phyloP scores from a whole-genome alignment of 2,888 invertebrate species.

The Tineola bisselliella region DNA sequence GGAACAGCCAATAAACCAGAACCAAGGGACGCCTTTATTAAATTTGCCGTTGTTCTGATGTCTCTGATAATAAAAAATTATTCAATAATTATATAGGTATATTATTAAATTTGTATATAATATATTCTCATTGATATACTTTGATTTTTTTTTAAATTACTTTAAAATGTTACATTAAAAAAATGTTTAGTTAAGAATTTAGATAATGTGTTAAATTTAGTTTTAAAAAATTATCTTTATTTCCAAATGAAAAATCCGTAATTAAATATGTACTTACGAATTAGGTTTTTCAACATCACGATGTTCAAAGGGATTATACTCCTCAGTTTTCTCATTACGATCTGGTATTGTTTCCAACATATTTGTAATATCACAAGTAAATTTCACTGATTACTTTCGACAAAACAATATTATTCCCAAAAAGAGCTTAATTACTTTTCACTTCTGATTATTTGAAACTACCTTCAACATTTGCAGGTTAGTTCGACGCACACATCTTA shows the following conservation, averaged over 20 bases:
- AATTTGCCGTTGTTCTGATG: constrained; percentile 47
- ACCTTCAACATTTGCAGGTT: background rate
- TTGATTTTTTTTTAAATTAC: too few relatives aligned
- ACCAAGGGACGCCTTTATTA: constrained; percentile 68
- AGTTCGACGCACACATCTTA: too few relatives aligned
- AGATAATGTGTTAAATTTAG: too few relatives aligned
- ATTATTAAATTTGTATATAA: too few relatives aligned
- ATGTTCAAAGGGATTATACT: constrained; percentile 55
- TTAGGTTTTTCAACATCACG: constrained; percentile 52
- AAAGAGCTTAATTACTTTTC: background rate
- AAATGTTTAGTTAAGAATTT: too few relatives aligned
- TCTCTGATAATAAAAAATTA: constrained; percentile 35
- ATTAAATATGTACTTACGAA: constrained; percentile 47
- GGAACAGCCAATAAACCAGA: constrained; percentile 80
- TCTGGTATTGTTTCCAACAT: constrained; percentile 12
- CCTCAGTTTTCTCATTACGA: constrained; percentile 19
- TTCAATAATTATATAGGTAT: too few relatives aligned
- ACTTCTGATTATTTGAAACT: background rate
- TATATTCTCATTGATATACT: too few relatives aligned
- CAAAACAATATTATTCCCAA: background rate
- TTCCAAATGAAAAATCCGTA: too few relatives aligned
- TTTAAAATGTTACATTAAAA: too few relatives aligned
- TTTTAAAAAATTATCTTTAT: too few relatives aligned
- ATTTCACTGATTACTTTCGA: background rate
- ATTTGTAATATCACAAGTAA: background rate